These are phyloP conservation scores for Molossus molossus DNA, from an alignment of 2,797 vertebrate species.

Conservation along the genomic window DNA sequence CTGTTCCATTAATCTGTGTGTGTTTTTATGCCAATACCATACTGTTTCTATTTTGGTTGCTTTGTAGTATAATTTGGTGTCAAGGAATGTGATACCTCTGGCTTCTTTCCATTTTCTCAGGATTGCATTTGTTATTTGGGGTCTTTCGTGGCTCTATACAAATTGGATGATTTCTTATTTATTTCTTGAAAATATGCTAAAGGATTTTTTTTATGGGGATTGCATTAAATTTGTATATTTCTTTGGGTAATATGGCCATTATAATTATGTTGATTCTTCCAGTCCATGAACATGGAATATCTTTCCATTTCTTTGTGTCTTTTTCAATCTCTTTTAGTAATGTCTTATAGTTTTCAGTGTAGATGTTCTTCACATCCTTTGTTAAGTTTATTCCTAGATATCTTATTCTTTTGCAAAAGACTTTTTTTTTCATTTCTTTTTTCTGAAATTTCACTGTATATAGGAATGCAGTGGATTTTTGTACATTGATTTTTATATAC, in stretches of 20 bases:
- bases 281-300: not conserved
- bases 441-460: not conserved
- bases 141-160: not conserved
- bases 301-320: not conserved
- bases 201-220: not conserved
- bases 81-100: not conserved
- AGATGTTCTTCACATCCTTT: not conserved
- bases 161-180: not conserved
- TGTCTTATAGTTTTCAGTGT: not conserved
- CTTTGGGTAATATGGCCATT: not conserved
- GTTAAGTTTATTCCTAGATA: not conserved
- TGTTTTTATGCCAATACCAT: not conserved
- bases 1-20: not conserved
- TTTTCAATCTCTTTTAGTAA: not conserved
- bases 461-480: not conserved
- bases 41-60: not conserved
- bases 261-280: not conserved
- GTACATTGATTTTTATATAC: not conserved
- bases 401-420: not conserved
- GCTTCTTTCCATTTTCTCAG: not conserved
- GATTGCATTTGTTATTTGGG: not conserved
- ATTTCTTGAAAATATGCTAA: not conserved
- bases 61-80: not conserved
- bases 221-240: not conserved
- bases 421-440: not conserved